These are phyloP conservation scores for Drosophila bocqueti DNA, from an alignment of 1,140 invertebrate species.

Conservation along the genomic window DNA sequence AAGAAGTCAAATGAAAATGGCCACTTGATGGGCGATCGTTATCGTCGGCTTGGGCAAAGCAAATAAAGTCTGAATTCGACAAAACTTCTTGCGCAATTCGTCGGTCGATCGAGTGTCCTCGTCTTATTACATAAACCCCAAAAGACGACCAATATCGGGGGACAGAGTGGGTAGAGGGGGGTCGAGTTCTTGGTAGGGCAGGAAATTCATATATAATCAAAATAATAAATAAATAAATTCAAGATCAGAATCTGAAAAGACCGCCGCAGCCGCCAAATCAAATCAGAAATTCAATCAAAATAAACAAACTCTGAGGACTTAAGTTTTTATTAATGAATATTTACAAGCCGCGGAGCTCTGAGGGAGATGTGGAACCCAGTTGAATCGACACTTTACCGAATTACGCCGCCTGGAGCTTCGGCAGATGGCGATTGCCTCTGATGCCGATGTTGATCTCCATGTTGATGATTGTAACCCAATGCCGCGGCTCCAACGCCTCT, in stretches of 20 bases:
- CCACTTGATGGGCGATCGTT: constrained; percentile 60
- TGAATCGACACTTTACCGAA: constrained; percentile 62
- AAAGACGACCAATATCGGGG: constrained; percentile 8
- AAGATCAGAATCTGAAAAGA: constrained; percentile 23
- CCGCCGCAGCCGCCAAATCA: constrained; percentile 6
- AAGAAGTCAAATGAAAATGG: constrained; percentile 63
- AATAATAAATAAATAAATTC: constrained; percentile 34
- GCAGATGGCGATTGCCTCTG: constrained; percentile 18
- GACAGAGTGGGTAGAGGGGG: background rate
- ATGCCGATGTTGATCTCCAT: constrained; percentile 39
- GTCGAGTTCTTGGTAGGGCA: constrained; percentile 59
- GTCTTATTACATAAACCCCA: constrained; percentile 65
- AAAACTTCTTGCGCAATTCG: constrained; percentile 70
- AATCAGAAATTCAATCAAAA: constrained; percentile 47
- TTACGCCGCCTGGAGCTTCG: constrained; percentile 49
- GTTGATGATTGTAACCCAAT: constrained; percentile 59
- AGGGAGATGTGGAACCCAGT: constrained; percentile 2
- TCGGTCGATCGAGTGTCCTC: constrained; percentile 34
- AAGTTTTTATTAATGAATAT: constrained; percentile 38
- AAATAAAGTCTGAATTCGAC: constrained; percentile 49
- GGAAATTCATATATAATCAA: constrained; percentile 62
- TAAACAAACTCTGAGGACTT: constrained; percentile 50
- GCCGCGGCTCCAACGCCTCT: constrained; percentile 17
- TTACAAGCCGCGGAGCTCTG: constrained; percentile 11
- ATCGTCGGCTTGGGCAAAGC: constrained; percentile 5